Evolutionary conservation across 2,888 invertebrate species (phyloP), one percentile per base, ranked within the genome.

Genomic region (Spodoptera littoralis): DNA sequence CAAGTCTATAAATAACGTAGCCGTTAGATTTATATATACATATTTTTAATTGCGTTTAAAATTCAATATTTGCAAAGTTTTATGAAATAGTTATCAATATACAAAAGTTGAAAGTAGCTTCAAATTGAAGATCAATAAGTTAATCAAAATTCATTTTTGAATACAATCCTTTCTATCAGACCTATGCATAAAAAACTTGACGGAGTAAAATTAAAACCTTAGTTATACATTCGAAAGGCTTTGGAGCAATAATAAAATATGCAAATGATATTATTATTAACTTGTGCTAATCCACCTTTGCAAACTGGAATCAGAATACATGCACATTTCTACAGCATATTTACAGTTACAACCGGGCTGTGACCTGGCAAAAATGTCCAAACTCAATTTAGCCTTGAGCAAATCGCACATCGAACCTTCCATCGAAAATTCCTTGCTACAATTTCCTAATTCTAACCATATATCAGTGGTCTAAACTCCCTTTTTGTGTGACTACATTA

Each of bases 361-460:
- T 27, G 9, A 52, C n/a, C 22, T 44, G 11, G 52, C 63, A 43
- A 27, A 27, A 55, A 48, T 46, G 46, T 36, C 46, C 9, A 42
- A 62, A 62, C 57, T n/a, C 22, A 1, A 11, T 4, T 24, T 62
- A 3, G 53, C 77, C 75, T 71, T 74, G 60, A 54, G 61, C 22
- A 68, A 73, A 62, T 60, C 46, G 67, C 71, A 30, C 60, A 62
- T 56, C 51, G 52, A 63, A 71, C 71, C 66, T 80, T 72, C 62
- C 42, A 60, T 49, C 46, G n/a, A 49, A 8, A 64, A 46, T 65
- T 78, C 62, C 65, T 70, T 48, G 30, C 42, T 2, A 63, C 57
- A 76, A 71, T 79, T 73, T 80, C 73, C 79, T 79, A 79, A 76
- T 48, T 47, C 57, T 53, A 69, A 49, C 8, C 58, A 73, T 73